These are phyloP conservation scores for Drosophila ohnishii DNA, from an alignment of 1,140 invertebrate species.

Conservation along the genomic window DNA sequence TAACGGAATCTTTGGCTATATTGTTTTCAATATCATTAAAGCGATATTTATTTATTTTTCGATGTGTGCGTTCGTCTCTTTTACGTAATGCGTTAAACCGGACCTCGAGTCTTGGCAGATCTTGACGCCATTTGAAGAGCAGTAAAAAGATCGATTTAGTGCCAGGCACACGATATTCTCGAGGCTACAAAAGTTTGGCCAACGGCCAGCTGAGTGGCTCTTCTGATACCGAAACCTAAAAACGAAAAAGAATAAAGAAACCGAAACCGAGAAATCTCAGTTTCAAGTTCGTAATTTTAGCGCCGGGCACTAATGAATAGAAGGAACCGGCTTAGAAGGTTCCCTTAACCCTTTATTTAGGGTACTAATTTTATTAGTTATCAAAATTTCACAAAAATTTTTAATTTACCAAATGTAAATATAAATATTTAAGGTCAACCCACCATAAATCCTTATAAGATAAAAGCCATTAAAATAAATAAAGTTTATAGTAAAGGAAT, in stretches of 20 bases:
- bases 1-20: slow-evolving; percentile 44
- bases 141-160: slow-evolving; percentile 58
- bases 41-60: slow-evolving; percentile 53
- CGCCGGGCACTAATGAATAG: slow-evolving; percentile 8
- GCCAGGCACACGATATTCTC: slow-evolving; percentile 60
- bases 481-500: neutral
- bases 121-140: slow-evolving; percentile 42
- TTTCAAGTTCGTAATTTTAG: slow-evolving; percentile 27
- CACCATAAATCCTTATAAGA: too few species aligned
- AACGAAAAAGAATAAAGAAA: neutral
- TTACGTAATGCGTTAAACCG: slow-evolving; percentile 73
- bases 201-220: slow-evolving; percentile 27
- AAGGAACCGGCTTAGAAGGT: slow-evolving; percentile 26
- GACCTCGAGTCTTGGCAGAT: slow-evolving; percentile 50
- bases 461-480: neutral
- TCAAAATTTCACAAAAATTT: neutral
- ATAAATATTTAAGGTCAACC: too few species aligned
- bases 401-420: neutral
- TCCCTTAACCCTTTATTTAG: neutral
- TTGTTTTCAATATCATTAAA: slow-evolving; percentile 61
- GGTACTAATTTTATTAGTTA: neutral
- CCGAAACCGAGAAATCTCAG: slow-evolving; percentile 13
- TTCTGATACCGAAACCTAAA: slow-evolving; percentile 27
- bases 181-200: slow-evolving; percentile 46
- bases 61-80: slow-evolving; percentile 29